Evolutionary conservation across 2,797 vertebrate genomes (phyloP), one percentile per base, ranked within the genome.

Genomic region (Acomys russatus): DNA sequence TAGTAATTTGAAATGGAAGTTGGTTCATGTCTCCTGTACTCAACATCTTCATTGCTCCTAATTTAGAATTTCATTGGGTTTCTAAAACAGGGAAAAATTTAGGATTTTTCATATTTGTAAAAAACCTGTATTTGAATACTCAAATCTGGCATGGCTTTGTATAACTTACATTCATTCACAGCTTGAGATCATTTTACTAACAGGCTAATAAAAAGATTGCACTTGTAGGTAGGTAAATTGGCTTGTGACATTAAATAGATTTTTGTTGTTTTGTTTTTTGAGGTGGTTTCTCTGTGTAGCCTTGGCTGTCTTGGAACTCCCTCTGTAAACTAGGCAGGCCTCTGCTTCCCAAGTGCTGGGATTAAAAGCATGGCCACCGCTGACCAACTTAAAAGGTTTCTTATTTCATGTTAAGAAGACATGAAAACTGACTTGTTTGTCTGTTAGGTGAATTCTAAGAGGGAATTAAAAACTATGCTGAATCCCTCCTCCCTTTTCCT

Each of bases 131-230:
- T 15, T 14, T 92, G 18, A 92, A 56, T 30, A 63, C 30, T 90
- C 68, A 6, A 56, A 71, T 85, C 8, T 94, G 35, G 33, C 0
- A 20, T 80, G 78, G 33, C 59, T 95, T 94, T 80, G 25, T 64
- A 35, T 78, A 25, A 51, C 49, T 86, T 54, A 35, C 17, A 90
- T 85, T 38, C 7, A 59, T 89, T 94, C 35, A 88, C 49, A 92
- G 33, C 88, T 94, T 95, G 71, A 95, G 89, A 68, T 83, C 74
- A 49, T 90, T 94, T 91, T 95, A 90, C 35, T 70, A 79, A 96
- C 28, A 91, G 20, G 77, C 93, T 92, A 91, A 89, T 85, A 70
- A 79, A 94, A 91, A 95, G 92, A 85, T 92, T 90, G 10, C 54
- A 61, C 59, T 70, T 74, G 51, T 56, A 92, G 70, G 7, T 89